phyloP scores from a whole-genome alignment of 1,140 invertebrate genomes.

The Arion vulgaris region DNA sequence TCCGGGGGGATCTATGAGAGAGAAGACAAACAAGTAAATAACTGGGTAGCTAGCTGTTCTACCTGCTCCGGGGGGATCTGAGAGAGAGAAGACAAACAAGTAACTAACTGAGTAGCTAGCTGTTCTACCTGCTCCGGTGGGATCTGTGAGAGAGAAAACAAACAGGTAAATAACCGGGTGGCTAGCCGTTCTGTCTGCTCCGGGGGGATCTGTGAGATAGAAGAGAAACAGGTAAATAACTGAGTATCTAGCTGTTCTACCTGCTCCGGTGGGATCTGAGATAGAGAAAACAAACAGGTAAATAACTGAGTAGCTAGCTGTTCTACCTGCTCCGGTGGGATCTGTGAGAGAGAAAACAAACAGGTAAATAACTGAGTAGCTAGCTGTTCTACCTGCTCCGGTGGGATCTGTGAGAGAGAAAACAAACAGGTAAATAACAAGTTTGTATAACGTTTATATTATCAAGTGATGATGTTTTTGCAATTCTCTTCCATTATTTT shows the following conservation, averaged over 20 bases:
- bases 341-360: constrained; percentile 4
- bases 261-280: constrained; percentile 23
- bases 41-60: constrained; percentile 24
- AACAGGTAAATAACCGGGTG: constrained; percentile 6
- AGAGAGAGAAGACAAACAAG: background rate
- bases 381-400: constrained; percentile 21
- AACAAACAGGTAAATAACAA: too few relatives aligned
- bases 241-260: constrained; percentile 21
- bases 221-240: background rate
- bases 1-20: constrained; percentile 13
- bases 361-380: constrained; percentile 17
- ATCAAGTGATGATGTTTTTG: too few relatives aligned
- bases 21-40: background rate
- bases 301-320: constrained; percentile 22
- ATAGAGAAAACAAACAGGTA: background rate
- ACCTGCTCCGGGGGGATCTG: constrained; percentile 29
- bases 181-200: constrained; percentile 32
- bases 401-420: background rate
- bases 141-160: constrained; percentile 8
- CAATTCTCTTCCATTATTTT: too few relatives aligned
- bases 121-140: constrained; percentile 22
- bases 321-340: constrained; percentile 26
- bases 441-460: too few relatives aligned
- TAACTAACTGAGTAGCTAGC: constrained; percentile 20
- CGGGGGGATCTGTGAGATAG: constrained; percentile 5